Evolutionary conservation across 2,888 invertebrate species (phyloP).

Genomic region (Helobdella robusta): DNA sequence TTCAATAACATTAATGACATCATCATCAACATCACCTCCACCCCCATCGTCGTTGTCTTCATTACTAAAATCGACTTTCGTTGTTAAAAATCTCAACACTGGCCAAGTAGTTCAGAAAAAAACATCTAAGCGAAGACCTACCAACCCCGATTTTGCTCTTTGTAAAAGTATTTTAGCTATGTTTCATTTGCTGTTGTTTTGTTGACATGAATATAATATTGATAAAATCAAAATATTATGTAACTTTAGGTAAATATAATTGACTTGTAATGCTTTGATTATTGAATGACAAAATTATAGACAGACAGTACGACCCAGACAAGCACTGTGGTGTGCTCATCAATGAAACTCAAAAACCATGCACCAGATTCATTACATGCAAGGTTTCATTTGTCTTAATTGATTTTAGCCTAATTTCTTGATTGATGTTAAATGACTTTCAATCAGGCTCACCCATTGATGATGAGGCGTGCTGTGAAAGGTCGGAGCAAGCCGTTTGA

Average conservation of each 20-base stretch:
- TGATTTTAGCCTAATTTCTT: not conserved
- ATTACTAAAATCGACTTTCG: no score
- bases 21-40: no score
- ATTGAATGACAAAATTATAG: no score
- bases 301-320: conserved; percentile 69
- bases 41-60: no score
- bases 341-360: conserved; percentile 61
- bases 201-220: no score
- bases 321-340: conserved; percentile 70
- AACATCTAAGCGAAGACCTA: conserved; percentile 1
- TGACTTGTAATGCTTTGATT: no score
- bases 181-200: no score
- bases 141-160: conserved; percentile 18
- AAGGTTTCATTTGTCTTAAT: conserved; percentile 45
- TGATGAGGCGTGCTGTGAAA: conserved; percentile 61
- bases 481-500: conserved; percentile 68
- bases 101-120: not conserved
- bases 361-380: conserved; percentile 67
- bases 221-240: no score
- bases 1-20: no score
- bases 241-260: no score
- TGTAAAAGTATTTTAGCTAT: conserved; percentile 25
- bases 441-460: conserved; percentile 60
- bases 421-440: not conserved
- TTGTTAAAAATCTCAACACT: no score